Percentiles rank a stretch among this genome's conserved stretches.
These are phyloP conservation scores for Meda fulgida DNA, from an alignment of 2,797 vertebrate genomes.

Conservation along the genomic window DNA sequence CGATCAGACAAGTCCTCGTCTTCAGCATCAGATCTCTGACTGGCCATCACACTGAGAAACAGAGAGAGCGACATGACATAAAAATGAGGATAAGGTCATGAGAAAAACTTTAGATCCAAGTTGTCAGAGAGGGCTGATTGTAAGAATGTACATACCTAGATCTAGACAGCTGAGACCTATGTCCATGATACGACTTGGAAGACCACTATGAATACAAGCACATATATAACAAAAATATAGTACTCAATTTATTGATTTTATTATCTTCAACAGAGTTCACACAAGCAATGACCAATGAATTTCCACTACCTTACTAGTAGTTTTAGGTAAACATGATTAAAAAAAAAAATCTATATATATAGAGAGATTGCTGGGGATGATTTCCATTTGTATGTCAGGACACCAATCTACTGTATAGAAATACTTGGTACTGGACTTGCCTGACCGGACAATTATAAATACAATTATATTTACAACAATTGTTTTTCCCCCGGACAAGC, in stretches of 20 bases:
- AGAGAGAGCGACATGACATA: not conserved
- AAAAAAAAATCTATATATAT: too few relatives aligned
- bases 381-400: not conserved
- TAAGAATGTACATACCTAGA: slow-evolving; percentile 54
- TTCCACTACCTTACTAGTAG: not conserved
- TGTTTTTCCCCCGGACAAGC: too few relatives aligned
- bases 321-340: not conserved
- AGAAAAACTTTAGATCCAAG: not conserved
- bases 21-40: slow-evolving; percentile 53
- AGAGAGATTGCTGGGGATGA: not conserved
- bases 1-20: slow-evolving; percentile 60
- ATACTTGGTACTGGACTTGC: not conserved
- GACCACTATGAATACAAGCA: slow-evolving; percentile 57
- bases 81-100: not conserved
- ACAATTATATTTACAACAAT: too few relatives aligned
- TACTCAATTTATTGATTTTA: not conserved
- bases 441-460: too few relatives aligned
- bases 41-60: slow-evolving; percentile 70
- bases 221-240: not conserved
- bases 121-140: not conserved
- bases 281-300: too few relatives aligned
- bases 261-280: not conserved
- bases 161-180: slow-evolving; percentile 38
- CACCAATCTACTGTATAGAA: not conserved
- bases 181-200: slow-evolving; percentile 52